Percentiles rank a stretch among this genome's conserved stretches.
Evolutionary conservation across 2,888 invertebrate species (phyloP).

Genomic region (Zygogramma bicolorata): DNA sequence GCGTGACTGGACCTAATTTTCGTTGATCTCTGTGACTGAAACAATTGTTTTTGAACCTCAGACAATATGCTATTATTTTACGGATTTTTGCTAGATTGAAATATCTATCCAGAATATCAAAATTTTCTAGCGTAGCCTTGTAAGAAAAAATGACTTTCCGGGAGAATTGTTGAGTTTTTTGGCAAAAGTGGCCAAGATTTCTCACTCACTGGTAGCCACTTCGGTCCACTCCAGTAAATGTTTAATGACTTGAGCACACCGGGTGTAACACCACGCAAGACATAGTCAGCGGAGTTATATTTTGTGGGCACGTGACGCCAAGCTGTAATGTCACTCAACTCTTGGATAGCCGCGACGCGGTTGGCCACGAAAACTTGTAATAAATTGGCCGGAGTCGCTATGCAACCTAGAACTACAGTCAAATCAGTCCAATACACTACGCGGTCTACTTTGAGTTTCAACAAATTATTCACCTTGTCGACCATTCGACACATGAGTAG

Average conservation of each 20-base stretch:
- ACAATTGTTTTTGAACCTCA: neutral
- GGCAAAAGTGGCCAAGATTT: neutral
- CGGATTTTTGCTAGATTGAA: too few species aligned
- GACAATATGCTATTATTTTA: neutral
- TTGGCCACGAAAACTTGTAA: slow-evolving; percentile 36
- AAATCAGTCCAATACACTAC: neutral
- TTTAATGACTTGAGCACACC: slow-evolving; percentile 10
- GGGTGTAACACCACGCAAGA: slow-evolving; percentile 25
- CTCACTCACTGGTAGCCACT: slow-evolving; percentile 18
- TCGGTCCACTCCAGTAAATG: slow-evolving; percentile 25
- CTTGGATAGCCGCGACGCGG: slow-evolving; percentile 29
- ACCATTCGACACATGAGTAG: neutral
- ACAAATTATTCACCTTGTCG: neutral
- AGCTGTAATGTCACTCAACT: slow-evolving; percentile 8
- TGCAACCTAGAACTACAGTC: neutral
- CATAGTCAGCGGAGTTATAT: slow-evolving; percentile 13
- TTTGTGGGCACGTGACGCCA: slow-evolving; percentile 35
- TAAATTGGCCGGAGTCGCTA: neutral
- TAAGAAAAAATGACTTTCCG: too few species aligned
- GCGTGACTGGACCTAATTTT: neutral
- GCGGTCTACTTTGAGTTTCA: neutral
- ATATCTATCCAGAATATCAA: too few species aligned
- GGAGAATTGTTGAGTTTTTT: too few species aligned
- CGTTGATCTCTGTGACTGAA: neutral
- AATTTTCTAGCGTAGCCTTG: too few species aligned